Base-by-base conservation (phyloP, 2,113 vertebrate species). In the Beaufortia kweichowensis region DNA sequence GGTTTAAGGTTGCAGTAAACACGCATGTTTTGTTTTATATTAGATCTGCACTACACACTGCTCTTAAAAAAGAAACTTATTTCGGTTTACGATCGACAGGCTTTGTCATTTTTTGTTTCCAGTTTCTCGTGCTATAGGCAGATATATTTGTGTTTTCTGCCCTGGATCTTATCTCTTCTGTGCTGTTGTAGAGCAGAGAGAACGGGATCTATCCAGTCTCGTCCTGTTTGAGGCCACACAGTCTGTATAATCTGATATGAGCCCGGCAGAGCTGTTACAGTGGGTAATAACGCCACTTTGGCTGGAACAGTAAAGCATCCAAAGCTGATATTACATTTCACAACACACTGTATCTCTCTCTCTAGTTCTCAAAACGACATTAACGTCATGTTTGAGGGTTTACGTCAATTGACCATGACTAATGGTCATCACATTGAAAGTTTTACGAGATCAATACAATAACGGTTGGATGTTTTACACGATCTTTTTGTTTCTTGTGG, bases 271-370 rank as follows among this genome's bases (percentile, higher is more conserved):
- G 41, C 76, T 73, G 70, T 66, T 71, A 71, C 39, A 66, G 60
- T 15, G 50, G 50, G 24, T 31, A 57, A 75, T 68, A 48, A 53
- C 10, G n/a, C 24, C 1, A 4, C 41, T 64, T 55, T n/a, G 66
- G 29, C 61, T 21, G 57, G n/a, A 53, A 69, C 29, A 46, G 69
- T 24, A 53, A 75, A 74, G 43, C 24, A 48, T 55, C 19, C 46
- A 4, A 35, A 29, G 43, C 76, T 75, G 57, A 77, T 72, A 60
- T 82, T 63, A 12, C 21, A n/a, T 82, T 84, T 82, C 78, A 64
- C 39, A n/a, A 55, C 50, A 0, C 24, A 4, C 64, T 3, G 6
- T 46, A 28, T 76, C 71, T 29, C 6, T 59, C 3, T 6, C 15
- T 70, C 12, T 24, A 39, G 64, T 23, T 70, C 57, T 73, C 66